phyloP scores from a whole-genome alignment of 2,888 invertebrate species.

The Pollenia angustigena region DNA sequence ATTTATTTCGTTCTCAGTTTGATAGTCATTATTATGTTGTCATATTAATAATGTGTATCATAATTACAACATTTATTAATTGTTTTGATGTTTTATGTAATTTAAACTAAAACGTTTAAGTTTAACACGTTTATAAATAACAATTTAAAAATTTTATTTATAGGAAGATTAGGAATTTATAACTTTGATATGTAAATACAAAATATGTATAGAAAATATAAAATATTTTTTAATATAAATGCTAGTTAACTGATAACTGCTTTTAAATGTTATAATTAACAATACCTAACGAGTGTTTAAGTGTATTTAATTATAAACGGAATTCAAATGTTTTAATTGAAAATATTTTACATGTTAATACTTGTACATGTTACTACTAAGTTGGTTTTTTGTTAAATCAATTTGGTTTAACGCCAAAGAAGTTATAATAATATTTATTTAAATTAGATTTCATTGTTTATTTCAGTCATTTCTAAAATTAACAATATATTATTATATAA shows the following conservation, averaged over 20 bases:
- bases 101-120: conserved; percentile 21
- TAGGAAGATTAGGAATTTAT: not conserved
- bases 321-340: conserved; percentile 42
- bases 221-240: not conserved
- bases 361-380: not conserved
- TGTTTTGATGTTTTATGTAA: not conserved
- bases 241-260: conserved; percentile 10
- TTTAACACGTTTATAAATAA: conserved; percentile 4
- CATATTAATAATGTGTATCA: conserved; percentile 35
- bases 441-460: not conserved
- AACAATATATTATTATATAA: not conserved
- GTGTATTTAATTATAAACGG: conserved; percentile 23
- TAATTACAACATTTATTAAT: conserved; percentile 7
- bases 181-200: not conserved
- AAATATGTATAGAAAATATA: not conserved
- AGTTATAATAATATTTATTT: not conserved
- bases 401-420: not conserved
- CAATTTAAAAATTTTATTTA: not conserved
- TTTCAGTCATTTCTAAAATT: not conserved
- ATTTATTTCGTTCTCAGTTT: conserved; percentile 11
- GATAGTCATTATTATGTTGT: conserved; percentile 12
- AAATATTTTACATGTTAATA: conserved; percentile 1
- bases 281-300: conserved; percentile 26
- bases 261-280: conserved; percentile 13
- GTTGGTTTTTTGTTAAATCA: not conserved